Evolutionary conservation across 2,113 vertebrate species (phyloP).

Genomic region (Boleophthalmus pectinirostris): DNA sequence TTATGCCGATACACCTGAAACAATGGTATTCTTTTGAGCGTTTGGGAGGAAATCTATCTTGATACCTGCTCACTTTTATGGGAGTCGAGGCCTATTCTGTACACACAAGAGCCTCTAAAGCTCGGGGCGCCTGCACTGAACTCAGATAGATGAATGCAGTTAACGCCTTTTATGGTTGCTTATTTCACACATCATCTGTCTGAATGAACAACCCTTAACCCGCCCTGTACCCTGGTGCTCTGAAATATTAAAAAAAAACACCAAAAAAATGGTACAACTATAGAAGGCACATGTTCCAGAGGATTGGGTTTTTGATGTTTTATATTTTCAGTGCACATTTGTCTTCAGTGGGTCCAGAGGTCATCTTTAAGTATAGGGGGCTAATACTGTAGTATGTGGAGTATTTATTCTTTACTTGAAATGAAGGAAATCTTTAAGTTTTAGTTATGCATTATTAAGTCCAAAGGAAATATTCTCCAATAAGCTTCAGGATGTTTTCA

Average conservation of each 20-base stretch:
- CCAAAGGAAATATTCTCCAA: constrained; percentile 1
- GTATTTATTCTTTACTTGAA: too few relatives aligned
- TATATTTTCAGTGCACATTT: not conserved
- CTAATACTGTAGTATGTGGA: too few relatives aligned
- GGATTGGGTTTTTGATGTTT: not conserved
- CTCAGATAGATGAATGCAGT: constrained; percentile 44
- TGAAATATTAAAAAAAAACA: constrained; percentile 21
- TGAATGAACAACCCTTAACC: constrained; percentile 45
- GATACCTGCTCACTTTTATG: constrained; percentile 49
- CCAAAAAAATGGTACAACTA: constrained; percentile 8
- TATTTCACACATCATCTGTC: constrained; percentile 61
- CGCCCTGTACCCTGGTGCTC: not conserved
- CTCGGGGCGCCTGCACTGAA: constrained; percentile 35
- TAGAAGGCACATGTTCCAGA: not conserved
- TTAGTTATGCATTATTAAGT: not conserved
- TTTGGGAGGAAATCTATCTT: constrained; percentile 47
- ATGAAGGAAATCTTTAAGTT: too few relatives aligned
- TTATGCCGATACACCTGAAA: constrained; percentile 33
- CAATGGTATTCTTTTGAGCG: constrained; percentile 17
- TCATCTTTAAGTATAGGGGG: too few relatives aligned
- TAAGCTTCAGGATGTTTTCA: constrained; percentile 8
- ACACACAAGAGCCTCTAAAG: constrained; percentile 43
- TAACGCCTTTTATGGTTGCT: constrained; percentile 41
- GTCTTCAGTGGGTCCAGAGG: not conserved
- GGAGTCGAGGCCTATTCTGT: constrained; percentile 43